Base-by-base conservation (phyloP, 2,113 vertebrate species). In the Misgurnus anguillicaudatus region DNA sequence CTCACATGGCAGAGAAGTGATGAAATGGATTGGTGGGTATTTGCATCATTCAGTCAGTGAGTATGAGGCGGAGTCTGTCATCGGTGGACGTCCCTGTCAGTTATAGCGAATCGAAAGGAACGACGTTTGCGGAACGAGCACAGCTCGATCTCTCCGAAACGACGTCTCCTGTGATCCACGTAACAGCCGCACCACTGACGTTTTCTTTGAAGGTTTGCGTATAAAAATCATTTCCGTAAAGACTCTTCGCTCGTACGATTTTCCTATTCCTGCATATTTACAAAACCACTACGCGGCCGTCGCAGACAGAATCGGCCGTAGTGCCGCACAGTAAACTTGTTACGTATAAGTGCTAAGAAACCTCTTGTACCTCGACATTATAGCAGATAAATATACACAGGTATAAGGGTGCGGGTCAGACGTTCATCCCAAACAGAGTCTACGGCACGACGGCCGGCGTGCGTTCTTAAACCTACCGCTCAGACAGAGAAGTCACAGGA, bases 111-210 rank as follows among this genome's bases (percentile, higher is more conserved):
- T 24, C 1, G 60, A 24, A 63, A 57, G 6, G 17, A 55, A 55
- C 53, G 2, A 1, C 58, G 8, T 62, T 36, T 1, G 21, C 42
- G 36, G 61, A 57, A 83, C 17, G 82, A 83, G 82, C 79, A 68
- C 82, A 83, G 82, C 82, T 83, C 82, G 47, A 64, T 62, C 80
- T 61, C 67, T 69, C 58, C 9, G n/a, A 60, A 45, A 69, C n/a
- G 36, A 39, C 31, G 31, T 38, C 47, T 65, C 65, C 16, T 10
- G 36, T 38, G 61, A 60, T 51, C 58, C 39, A 11, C 11, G 13
- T 51, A 51, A 51, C 47, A 51, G 47, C 53, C 53, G 14, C 48
- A 51, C 41, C 41, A 7, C 41, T 42, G 41, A 5, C 9, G 41
- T 7, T 51, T 42, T 48, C 73, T 74, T 60, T 14, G 61, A 24